phyloP scores from a whole-genome alignment of 2,113 vertebrate species.

The Cinclus cinclus region DNA sequence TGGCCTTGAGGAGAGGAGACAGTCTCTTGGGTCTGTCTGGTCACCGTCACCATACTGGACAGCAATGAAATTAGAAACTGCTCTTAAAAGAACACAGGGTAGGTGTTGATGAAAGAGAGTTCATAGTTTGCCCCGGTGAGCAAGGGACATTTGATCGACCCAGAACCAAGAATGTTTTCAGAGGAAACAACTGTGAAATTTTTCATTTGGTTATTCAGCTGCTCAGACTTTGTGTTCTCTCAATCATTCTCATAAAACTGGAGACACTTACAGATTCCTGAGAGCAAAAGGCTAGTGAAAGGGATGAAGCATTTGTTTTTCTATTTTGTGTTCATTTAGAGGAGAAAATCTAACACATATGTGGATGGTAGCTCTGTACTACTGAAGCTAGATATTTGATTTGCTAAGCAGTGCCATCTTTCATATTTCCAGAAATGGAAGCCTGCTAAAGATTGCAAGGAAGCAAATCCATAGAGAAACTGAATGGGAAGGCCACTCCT shows the following conservation, averaged over 20 bases:
- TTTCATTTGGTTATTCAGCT: not conserved
- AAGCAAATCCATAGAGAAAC: not conserved
- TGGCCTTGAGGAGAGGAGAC: not conserved
- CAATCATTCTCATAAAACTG: not conserved
- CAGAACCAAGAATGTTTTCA: not conserved
- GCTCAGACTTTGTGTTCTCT: not conserved
- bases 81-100: conserved; percentile 39
- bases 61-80: conserved; percentile 71
- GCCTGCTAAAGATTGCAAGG: not conserved
- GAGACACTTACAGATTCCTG: not conserved
- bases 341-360: not conserved
- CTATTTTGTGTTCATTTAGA: not conserved
- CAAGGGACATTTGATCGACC: conserved; percentile 60
- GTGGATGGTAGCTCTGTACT: not conserved
- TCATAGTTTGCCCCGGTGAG: conserved; percentile 39
- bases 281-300: not conserved
- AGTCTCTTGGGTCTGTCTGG: conserved; percentile 13
- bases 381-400: not conserved
- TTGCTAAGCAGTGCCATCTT: not conserved
- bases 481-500: not conserved
- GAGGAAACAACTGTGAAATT: conserved; percentile 15
- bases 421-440: not conserved
- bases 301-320: not conserved
- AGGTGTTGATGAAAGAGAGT: conserved; percentile 41
- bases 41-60: conserved; percentile 53